phyloP scores from a whole-genome alignment of 37 sponge, comb jelly and placozoan species.

The Halisarca cf. caerulea region DNA sequence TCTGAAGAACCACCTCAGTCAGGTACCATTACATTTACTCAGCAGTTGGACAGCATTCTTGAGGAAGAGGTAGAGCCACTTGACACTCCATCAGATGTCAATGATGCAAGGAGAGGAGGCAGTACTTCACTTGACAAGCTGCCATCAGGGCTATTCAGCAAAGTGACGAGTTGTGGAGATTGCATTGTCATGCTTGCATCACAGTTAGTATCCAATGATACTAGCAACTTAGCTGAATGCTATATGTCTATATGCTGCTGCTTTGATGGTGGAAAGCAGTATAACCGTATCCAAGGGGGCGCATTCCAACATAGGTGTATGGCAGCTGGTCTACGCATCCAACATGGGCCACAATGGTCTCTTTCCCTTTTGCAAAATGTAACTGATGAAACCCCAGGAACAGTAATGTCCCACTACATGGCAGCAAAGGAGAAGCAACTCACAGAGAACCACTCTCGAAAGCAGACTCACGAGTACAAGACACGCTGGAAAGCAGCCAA shows the following conservation, averaged over 20 bases:
- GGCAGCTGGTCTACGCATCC: neutral
- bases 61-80: neutral
- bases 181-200: neutral
- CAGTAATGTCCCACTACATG: neutral
- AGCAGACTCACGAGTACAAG: neutral
- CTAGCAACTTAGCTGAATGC: neutral
- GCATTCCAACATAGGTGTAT: neutral
- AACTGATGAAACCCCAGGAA: neutral
- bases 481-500: neutral
- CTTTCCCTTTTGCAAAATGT: neutral
- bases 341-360: neutral
- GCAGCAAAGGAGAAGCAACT: neutral
- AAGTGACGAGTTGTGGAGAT: neutral
- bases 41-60: too few species aligned
- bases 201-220: neutral
- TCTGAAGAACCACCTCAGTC: too few species aligned
- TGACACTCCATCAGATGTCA: neutral
- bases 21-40: too few species aligned
- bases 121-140: neutral
- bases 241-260: neutral
- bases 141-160: neutral
- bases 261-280: slow-evolving; percentile 1
- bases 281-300: neutral
- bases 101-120: neutral
- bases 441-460: neutral